phyloP scores from a whole-genome alignment of 2,888 invertebrate species.

The Neocrepidodera transversa region DNA sequence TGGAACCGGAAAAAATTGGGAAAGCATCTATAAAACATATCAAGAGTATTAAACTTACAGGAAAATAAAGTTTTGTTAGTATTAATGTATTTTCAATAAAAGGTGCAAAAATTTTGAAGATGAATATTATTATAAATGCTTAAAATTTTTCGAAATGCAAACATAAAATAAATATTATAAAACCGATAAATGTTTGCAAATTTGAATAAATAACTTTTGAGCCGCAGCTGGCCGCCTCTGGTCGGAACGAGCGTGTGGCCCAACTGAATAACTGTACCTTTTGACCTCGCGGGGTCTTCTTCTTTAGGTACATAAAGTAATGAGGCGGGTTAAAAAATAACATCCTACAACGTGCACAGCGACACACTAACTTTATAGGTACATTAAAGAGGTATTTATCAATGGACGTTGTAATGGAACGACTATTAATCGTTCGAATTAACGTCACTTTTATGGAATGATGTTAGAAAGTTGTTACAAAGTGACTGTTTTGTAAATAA shows the following conservation, averaged over 20 bases:
- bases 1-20: no score
- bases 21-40: no score
- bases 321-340: constrained; percentile 44
- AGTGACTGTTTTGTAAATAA: constrained; percentile 4
- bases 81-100: no score
- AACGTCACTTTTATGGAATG: constrained; percentile 22
- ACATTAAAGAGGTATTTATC: constrained; percentile 32
- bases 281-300: constrained; percentile 45
- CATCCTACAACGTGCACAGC: constrained; percentile 30
- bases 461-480: constrained; percentile 24
- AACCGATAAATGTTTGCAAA: no score
- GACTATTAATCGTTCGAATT: constrained; percentile 26
- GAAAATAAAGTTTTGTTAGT: no score
- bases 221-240: constrained; percentile 13
- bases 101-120: no score
- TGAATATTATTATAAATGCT: no score
- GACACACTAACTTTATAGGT: constrained; percentile 32
- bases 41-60: no score
- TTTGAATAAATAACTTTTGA: no score
- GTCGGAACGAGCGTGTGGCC: constrained; percentile 33
- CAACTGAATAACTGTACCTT: constrained; percentile 46
- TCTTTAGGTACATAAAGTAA: constrained; percentile 42
- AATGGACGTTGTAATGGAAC: constrained; percentile 22
- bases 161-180: no score
- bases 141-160: no score